Percentiles rank a stretch among this genome's conserved stretches.
phyloP scores from a whole-genome alignment of 2,797 vertebrate species.

The Cheirogaleus major region DNA sequence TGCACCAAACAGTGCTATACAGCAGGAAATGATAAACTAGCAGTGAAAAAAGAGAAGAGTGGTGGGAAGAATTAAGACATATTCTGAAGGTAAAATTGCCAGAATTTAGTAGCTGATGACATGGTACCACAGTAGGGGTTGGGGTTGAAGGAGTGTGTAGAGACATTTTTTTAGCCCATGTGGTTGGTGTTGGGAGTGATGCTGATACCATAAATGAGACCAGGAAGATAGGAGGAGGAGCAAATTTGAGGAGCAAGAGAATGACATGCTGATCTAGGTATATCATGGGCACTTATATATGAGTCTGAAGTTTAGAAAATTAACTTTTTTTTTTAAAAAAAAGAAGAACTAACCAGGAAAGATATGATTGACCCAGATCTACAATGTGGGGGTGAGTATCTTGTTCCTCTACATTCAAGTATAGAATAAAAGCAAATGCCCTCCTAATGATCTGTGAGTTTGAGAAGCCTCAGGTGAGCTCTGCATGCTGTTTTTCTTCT shows the following conservation, averaged over 20 bases:
- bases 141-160: not conserved
- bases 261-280: not conserved
- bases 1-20: not conserved
- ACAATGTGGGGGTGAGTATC: too few relatives aligned
- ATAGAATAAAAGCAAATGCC: not conserved
- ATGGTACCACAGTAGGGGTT: too few relatives aligned
- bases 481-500: not conserved
- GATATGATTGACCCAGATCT: not conserved
- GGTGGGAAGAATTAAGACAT: not conserved
- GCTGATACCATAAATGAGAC: not conserved
- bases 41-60: not conserved
- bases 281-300: not conserved
- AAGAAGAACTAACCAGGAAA: not conserved
- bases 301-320: not conserved
- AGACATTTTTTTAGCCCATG: not conserved
- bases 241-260: not conserved
- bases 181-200: not conserved
- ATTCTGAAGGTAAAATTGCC: not conserved
- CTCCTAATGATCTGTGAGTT: not conserved
- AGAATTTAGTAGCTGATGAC: not conserved
- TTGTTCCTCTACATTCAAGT: not conserved
- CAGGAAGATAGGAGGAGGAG: not conserved
- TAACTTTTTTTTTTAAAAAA: not conserved
- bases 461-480: not conserved
- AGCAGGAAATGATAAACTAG: not conserved